These are phyloP conservation scores for Sebastes dallii DNA, from an alignment of 2,797 vertebrate species.

Conservation along the genomic window DNA sequence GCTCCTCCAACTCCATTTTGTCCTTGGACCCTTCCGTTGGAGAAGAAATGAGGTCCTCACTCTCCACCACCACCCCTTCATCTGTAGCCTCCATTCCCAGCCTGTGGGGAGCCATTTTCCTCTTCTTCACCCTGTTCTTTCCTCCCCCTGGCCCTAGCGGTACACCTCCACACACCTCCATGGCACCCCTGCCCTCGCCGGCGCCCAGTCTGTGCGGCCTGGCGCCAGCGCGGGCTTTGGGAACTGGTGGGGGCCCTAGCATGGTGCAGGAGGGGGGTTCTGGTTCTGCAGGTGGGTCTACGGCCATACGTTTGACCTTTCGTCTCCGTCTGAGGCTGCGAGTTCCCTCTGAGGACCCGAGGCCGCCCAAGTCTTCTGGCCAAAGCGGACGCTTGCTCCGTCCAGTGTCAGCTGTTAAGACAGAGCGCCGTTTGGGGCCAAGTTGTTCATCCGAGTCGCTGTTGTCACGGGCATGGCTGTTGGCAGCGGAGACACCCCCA, in stretches of 20 bases:
- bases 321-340: constrained; percentile 91
- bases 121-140: constrained; percentile 92
- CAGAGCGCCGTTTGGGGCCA: constrained; percentile 90
- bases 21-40: constrained; percentile 84
- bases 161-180: constrained; percentile 80
- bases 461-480: constrained; percentile 88
- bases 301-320: constrained; percentile 97
- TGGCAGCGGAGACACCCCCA: constrained; percentile 78
- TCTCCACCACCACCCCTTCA: constrained; percentile 95
- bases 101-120: constrained; percentile 85
- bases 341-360: constrained; percentile 80
- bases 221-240: constrained; percentile 82
- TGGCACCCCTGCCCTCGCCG: constrained; percentile 74
- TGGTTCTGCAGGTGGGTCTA: constrained; percentile 89
- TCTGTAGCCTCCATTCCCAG: constrained; percentile 87
- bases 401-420: constrained; percentile 83
- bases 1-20: constrained; percentile 97
- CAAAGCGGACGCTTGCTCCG: constrained; percentile 91
- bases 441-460: constrained; percentile 98
- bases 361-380: constrained; percentile 87
- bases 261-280: constrained; percentile 77
- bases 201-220: constrained; percentile 80
- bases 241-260: constrained; percentile 81
- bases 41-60: constrained; percentile 84
- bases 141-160: constrained; percentile 72